These are phyloP conservation scores for Rhamnusium bicolor DNA, from an alignment of 2,888 invertebrate species.

Conservation along the genomic window DNA sequence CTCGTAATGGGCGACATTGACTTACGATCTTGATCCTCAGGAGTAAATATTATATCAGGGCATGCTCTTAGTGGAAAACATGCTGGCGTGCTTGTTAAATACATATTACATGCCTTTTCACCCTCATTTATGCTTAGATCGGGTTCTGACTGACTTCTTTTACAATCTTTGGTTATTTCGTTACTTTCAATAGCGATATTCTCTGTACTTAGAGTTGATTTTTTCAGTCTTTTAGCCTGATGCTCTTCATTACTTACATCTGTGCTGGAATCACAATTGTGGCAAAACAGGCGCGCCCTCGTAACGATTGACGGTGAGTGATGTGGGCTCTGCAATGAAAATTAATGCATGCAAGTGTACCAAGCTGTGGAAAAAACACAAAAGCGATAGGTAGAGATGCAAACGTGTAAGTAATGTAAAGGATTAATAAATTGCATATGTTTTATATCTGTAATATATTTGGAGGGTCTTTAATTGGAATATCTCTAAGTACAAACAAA, in stretches of 20 bases:
- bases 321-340: constrained; percentile 59
- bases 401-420: not conserved
- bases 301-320: constrained; percentile 55
- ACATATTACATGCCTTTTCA: constrained; percentile 44
- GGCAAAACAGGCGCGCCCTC: constrained; percentile 67
- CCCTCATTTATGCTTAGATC: constrained; percentile 58
- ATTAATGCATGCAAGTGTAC: constrained; percentile 50
- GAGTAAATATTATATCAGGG: constrained; percentile 69
- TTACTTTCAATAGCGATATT: constrained; percentile 6
- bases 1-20: constrained; percentile 93
- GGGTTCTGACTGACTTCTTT: constrained; percentile 62
- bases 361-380: constrained; percentile 30
- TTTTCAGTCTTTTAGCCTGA: constrained; percentile 57
- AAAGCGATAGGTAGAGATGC: constrained; percentile 34
- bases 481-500: no score
- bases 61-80: constrained; percentile 60
- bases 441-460: no score
- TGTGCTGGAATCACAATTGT: constrained; percentile 66
- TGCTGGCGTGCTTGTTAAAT: constrained; percentile 70
- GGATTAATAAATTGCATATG: not conserved
- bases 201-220: constrained; percentile 37
- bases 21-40: constrained; percentile 75
- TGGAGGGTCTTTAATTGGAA: no score
- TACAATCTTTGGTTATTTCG: constrained; percentile 28
- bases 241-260: constrained; percentile 59